phyloP scores from a whole-genome alignment of 2,888 invertebrate genomes.

The Eumacrocentrus americanus region DNA sequence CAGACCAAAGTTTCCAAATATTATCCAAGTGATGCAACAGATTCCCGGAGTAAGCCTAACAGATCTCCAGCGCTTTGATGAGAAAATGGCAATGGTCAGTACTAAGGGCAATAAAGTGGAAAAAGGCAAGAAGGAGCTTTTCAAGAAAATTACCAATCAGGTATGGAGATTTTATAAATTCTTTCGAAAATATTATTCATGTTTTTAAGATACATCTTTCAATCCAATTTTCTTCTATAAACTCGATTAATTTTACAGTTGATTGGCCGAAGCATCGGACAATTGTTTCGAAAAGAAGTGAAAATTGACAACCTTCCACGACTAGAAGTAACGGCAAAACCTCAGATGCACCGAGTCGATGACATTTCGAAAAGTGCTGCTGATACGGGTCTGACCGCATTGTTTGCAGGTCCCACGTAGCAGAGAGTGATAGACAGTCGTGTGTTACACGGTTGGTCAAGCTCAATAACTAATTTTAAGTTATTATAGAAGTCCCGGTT shows the following conservation, averaged over 20 bases:
- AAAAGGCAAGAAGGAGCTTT: conserved; percentile 88
- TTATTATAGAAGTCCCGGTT: conserved; percentile 39
- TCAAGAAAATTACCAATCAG: conserved; percentile 85
- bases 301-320: conserved; percentile 85
- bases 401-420: conserved; percentile 60
- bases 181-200: no score
- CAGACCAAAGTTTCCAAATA: conserved; percentile 76
- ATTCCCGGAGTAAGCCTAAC: conserved; percentile 83
- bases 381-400: conserved; percentile 54
- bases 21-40: conserved; percentile 72
- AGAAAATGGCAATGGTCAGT: conserved; percentile 73
- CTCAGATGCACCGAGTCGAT: conserved; percentile 51
- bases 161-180: conserved; percentile 58
- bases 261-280: conserved; percentile 84
- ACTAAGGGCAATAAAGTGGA: conserved; percentile 81
- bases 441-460: conserved; percentile 47
- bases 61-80: conserved; percentile 84
- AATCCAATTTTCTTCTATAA: not conserved
- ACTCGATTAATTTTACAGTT: conserved; percentile 64
- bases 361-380: conserved; percentile 52
- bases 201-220: conserved; percentile 1
- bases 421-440: conserved; percentile 45
- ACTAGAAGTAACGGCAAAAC: conserved; percentile 63
- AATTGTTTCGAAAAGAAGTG: conserved; percentile 86
- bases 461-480: conserved; percentile 48